These are phyloP conservation scores for Chloropsis hardwickii DNA, from an alignment of 2,113 vertebrate species.

Conservation along the genomic window DNA sequence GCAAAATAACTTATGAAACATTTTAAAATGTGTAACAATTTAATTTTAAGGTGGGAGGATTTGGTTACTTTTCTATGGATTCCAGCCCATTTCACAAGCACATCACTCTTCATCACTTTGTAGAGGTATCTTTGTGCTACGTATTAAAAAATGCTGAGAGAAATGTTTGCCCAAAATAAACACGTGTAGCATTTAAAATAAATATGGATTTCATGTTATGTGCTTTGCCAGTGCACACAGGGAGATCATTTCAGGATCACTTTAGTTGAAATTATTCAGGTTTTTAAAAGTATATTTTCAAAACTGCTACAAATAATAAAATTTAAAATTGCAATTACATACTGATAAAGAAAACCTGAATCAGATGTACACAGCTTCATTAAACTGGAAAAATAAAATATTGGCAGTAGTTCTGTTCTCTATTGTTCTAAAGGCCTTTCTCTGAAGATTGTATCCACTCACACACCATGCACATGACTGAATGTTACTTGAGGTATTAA, in stretches of 20 bases:
- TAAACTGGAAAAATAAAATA: not conserved
- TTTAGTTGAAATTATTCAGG: not conserved
- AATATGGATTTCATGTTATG: not conserved
- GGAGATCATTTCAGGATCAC: not conserved
- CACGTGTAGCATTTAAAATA: not conserved
- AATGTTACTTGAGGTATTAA: not conserved
- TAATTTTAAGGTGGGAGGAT: conserved; percentile 41
- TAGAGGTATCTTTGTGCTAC: not conserved
- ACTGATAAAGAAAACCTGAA: not conserved
- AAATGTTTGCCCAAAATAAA: not conserved
- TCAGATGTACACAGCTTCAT: not conserved
- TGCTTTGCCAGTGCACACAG: not conserved
- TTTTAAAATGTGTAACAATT: not conserved
- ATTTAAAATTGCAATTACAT: not conserved
- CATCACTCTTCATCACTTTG: not conserved
- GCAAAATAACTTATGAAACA: not conserved
- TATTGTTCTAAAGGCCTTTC: not conserved
- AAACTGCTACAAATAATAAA: not conserved
- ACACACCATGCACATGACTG: not conserved
- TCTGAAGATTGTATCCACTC: not conserved
- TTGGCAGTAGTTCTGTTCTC: not conserved
- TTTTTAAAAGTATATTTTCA: not conserved
- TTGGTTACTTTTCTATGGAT: conserved; percentile 35
- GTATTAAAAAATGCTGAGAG: not conserved
- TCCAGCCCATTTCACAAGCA: not conserved